phyloP scores from a whole-genome alignment of 2,797 vertebrate species.

The Garrulus glandarius region DNA sequence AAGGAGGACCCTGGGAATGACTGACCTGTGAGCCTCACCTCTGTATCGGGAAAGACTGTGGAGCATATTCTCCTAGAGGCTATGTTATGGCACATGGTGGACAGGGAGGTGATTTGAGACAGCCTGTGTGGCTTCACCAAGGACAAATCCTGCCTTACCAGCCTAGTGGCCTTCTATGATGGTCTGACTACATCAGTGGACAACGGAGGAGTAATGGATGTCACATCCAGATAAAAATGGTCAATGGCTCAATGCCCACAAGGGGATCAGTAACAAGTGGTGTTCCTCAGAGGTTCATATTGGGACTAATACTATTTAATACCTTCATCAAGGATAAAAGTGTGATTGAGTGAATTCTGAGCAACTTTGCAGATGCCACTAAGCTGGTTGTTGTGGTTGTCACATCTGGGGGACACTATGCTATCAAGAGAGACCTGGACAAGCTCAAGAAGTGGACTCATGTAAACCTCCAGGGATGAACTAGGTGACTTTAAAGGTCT shows the following conservation, averaged over 20 bases:
- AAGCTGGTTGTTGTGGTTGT: background rate
- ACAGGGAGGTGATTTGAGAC: background rate
- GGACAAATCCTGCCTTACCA: background rate
- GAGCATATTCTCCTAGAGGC: background rate
- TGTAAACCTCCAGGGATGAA: background rate
- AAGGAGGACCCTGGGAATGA: background rate
- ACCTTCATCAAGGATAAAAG: background rate
- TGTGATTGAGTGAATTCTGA: background rate
- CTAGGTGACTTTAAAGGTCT: background rate
- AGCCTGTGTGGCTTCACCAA: background rate
- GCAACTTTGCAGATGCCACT: background rate
- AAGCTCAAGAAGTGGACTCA: background rate
- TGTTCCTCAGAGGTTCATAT: background rate
- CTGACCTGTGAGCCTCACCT: fast-evolving
- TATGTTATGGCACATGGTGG: background rate
- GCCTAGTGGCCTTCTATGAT: background rate
- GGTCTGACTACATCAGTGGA: background rate
- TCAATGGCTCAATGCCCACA: background rate
- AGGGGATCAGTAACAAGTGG: background rate
- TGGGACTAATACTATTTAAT: background rate
- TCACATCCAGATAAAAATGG: background rate
- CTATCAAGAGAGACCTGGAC: background rate
- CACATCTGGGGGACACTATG: background rate
- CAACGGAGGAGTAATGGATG: background rate
- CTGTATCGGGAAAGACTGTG: too few species aligned